Evolutionary conservation across 1,140 invertebrate species (phyloP), one percentile per base, ranked within the genome.

Genomic region (Drosophila murphyi): DNA sequence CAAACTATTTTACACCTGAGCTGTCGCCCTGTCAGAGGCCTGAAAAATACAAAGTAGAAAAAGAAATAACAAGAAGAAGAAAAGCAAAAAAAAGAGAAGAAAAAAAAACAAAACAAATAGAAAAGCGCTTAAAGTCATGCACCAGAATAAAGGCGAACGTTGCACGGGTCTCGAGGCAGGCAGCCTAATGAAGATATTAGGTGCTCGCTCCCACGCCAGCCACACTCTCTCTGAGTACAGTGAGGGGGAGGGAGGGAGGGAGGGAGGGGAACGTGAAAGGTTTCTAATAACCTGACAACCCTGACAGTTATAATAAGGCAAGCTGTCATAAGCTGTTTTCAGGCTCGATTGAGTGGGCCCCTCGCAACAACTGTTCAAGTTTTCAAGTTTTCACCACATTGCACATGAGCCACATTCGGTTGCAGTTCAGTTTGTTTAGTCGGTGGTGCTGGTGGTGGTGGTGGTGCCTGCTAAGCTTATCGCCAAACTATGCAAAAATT

Each of bases 1-100:
- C 64, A 76, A 80, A 87, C 83, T 82, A 88, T 67, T 87, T 87
- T 80, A 87, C 82, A 87, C 82, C 82, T 87, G 83, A 82, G 82
- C 81, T 88, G 83, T 76, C 83, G 64, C 63, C 78, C 74, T 81
- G 75, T 82, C 80, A 83, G 37, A 60, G 71, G 72, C 65, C 72
- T 69, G 12, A 57, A 64, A 63, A 50, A 37, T 39, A 47, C 6
- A 61, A 37, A 80, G 69, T 41, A 12, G 20, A 20, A 20, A 20
- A 55, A 70, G 34, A 61, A 55, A 43, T 7, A 6, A 29, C 47
- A 12, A 31, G 2, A 41, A 67, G 32, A 34, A 5, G 6, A 34
- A 20, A 51, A 35, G 20, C 20, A 1, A 41, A 67, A 39, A 34
- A 5, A n/a, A 34, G 8, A 51, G 29, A 43, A 52, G 6, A 37